phyloP scores from a whole-genome alignment of 2,113 vertebrate species.

The Crotalus helleri region DNA sequence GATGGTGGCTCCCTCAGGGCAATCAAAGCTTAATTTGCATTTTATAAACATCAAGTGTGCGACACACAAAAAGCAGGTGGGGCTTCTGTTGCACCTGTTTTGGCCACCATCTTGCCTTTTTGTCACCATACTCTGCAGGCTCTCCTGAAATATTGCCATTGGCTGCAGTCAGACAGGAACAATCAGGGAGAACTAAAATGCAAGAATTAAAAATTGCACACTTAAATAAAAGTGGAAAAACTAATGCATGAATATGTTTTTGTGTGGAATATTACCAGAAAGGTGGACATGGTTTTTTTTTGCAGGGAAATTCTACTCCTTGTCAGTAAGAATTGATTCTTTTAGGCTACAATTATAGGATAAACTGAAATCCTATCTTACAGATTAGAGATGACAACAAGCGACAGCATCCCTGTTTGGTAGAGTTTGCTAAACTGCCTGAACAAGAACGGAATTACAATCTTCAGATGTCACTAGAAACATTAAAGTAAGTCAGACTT shows the following conservation, averaged over 20 bases:
- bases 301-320: neutral
- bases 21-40: neutral
- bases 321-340: conserved; percentile 15
- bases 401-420: conserved; percentile 92
- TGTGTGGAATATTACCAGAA: conserved; percentile 6
- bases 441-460: conserved; percentile 97
- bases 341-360: neutral
- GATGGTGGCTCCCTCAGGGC: neutral
- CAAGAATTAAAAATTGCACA: neutral
- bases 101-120: neutral
- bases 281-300: neutral
- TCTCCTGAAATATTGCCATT: neutral
- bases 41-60: neutral
- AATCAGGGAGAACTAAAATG: neutral
- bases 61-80: neutral
- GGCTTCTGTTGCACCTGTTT: neutral
- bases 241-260: neutral
- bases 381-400: conserved; percentile 95
- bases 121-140: neutral
- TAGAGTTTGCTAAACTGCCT: conserved; percentile 90
- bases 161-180: neutral
- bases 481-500: conserved; percentile 82
- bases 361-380: conserved; percentile 3
- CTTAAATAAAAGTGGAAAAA: neutral
- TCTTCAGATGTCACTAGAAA: conserved; percentile 95